A percentile compares a stretch with the other conserved stretches of the same genome.
Conservation (phyloP, 1,140 invertebrate species). For the Drosophila arawakana region DNA sequence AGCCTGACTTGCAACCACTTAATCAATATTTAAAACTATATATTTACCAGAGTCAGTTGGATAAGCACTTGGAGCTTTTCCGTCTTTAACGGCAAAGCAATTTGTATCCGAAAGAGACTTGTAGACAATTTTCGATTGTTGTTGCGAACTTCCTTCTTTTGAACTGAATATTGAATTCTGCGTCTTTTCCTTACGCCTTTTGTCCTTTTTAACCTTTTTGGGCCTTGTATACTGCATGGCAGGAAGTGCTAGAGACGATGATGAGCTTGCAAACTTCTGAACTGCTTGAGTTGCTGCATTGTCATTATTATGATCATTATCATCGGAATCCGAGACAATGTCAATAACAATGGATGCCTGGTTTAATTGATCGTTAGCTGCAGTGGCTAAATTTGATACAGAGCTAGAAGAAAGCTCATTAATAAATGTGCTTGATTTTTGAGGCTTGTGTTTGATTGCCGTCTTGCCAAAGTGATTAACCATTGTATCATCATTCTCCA, state of each 20-base stretch:
- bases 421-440: conserved; percentile 22
- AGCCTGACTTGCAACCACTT: neutral
- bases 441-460: conserved; percentile 1
- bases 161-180: conserved; percentile 17
- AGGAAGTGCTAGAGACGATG: conserved; percentile 20
- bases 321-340: conserved; percentile 77
- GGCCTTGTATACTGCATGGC: conserved; percentile 14
- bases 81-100: conserved; percentile 12
- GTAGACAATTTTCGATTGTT: conserved; percentile 17
- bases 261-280: conserved; percentile 9
- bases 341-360: conserved; percentile 69
- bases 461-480: conserved; percentile 12
- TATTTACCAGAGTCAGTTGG: conserved; percentile 57
- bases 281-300: conserved; percentile 4
- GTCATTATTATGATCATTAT: conserved; percentile 58
- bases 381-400: conserved; percentile 55
- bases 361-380: conserved; percentile 60
- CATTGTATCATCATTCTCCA: conserved; percentile 32
- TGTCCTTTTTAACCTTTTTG: conserved; percentile 73
- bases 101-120: conserved; percentile 20
- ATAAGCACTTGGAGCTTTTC: conserved; percentile 6
- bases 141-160: conserved; percentile 22
- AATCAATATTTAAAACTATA: neutral
- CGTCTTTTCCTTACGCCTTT: conserved; percentile 57
- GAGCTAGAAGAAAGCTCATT: conserved; percentile 59